Base-by-base conservation (phyloP, 2,113 vertebrate species). In the Hippocampus abdominalis region DNA sequence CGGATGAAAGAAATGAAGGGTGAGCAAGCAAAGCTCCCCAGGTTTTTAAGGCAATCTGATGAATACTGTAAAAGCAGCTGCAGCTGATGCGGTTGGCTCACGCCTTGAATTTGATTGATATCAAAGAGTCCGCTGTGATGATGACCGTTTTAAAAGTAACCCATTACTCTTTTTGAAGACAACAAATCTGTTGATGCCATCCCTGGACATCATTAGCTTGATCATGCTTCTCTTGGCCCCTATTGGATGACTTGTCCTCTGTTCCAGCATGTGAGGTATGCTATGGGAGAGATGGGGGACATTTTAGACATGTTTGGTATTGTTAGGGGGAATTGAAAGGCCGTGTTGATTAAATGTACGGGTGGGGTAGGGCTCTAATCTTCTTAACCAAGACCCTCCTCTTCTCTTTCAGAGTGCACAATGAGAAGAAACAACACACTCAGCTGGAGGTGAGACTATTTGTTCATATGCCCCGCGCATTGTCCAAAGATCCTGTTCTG, bases 1-100 rank as follows among this genome's bases (percentile, higher is more conserved):
- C 83, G 94, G 96, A 96, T 99, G 95, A 97, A 98, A 98, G 94
- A 88, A 91, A 87, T 73, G 82, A 84, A 86, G 89, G 82, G 80
- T 72, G 90, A 92, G 87, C 77, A 92, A 93, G 93, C 93, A 94
- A 88, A 95, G 94, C 92, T 90, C 90, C 90, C 91, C 74, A 86
- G 90, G 80, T 88, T 90, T 92, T 84, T 93, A 82, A 92, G 94
- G 94, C 95, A 96, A 94, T 94, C 92, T 88, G 93, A 94, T 95
- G 94, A 94, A 93, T 94, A 93, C 15, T 49, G 46, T 49, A 92
- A 95, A 96, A 5, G 23, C 89, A 92, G 89, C 90, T 87, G 85
- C 87, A 93, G 93, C 91, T 91, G 87, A 91, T 90, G 83, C 79
- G 63, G 78, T 83, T 78, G 74, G 65, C 81, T 81, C 80, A 72